These are phyloP conservation scores for Poecile montanus DNA, from an alignment of 2,797 vertebrate genomes.

Conservation along the genomic window DNA sequence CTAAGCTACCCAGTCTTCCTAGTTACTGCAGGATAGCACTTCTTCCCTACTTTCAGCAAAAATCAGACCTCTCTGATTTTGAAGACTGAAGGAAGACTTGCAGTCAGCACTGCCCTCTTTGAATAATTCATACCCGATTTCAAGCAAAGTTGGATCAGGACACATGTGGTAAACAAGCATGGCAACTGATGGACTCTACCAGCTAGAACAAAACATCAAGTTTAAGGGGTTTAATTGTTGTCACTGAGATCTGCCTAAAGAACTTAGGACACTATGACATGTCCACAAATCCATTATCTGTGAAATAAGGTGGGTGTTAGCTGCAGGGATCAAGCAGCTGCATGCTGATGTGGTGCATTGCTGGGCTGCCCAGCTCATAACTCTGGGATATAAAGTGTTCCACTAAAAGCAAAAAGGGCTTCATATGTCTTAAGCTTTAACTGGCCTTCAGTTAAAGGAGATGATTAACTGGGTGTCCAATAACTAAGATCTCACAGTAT, in stretches of 20 bases:
- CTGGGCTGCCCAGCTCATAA: background rate
- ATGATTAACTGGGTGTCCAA: background rate
- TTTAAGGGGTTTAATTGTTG: background rate
- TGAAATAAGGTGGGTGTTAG: background rate
- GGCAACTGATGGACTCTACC: background rate
- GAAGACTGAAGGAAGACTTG: background rate
- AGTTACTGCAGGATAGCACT: background rate
- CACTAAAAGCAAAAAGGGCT: background rate
- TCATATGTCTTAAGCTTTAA: background rate
- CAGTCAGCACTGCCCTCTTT: accelerated
- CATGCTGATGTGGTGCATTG: accelerated
- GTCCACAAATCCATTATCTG: background rate
- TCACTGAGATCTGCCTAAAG: background rate
- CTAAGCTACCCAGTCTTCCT: background rate
- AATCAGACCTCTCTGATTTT: background rate
- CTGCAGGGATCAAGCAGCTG: background rate
- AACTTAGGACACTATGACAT: background rate
- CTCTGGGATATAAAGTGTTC: background rate
- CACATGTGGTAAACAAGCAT: background rate
- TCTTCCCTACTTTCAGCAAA: background rate
- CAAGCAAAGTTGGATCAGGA: background rate
- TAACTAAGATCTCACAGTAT: background rate
- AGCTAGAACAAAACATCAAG: background rate
- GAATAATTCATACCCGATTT: background rate
- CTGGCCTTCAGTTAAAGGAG: background rate